These are phyloP conservation scores for Drosophila ohnishii DNA, from an alignment of 1,140 invertebrate species.

Conservation along the genomic window DNA sequence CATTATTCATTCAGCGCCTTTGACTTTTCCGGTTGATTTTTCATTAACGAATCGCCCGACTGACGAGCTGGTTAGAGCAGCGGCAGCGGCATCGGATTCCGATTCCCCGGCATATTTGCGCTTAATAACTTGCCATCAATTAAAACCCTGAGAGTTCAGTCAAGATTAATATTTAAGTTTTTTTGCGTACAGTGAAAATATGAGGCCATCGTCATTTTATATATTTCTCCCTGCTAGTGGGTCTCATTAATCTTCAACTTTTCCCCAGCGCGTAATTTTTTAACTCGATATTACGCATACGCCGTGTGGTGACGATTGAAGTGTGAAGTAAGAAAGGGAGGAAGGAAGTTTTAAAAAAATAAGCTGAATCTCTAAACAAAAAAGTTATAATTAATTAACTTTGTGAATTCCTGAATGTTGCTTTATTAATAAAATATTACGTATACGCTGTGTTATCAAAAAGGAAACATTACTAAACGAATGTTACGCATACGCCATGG, in stretches of 20 bases:
- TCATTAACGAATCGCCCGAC: constrained; percentile 60
- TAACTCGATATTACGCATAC: constrained; percentile 24
- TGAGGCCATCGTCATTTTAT: background rate
- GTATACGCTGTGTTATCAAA: background rate
- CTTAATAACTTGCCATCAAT: constrained; percentile 70
- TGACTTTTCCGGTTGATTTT: constrained; percentile 56
- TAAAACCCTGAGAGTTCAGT: constrained; percentile 33
- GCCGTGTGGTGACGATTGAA: constrained; percentile 5
- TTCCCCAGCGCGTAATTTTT: constrained; percentile 48
- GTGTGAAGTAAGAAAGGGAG: no score
- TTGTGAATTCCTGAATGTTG: no score
- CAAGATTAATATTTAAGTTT: constrained; percentile 50
- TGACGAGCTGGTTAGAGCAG: constrained; percentile 28
- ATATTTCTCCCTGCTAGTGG: background rate
- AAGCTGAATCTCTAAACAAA: no score
- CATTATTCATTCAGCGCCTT: constrained; percentile 25
- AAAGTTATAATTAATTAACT: constrained; percentile 3
- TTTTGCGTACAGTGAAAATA: constrained; percentile 24
- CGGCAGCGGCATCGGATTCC: constrained; percentile 11
- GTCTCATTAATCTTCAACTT: constrained; percentile 56
- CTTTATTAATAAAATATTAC: background rate
- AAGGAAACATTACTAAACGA: background rate
- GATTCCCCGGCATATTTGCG: constrained; percentile 38
- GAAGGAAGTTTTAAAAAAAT: no score
- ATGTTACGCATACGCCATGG: background rate